Base-by-base conservation (phyloP, 1,140 invertebrate species). In the Saccostrea glomerata region DNA sequence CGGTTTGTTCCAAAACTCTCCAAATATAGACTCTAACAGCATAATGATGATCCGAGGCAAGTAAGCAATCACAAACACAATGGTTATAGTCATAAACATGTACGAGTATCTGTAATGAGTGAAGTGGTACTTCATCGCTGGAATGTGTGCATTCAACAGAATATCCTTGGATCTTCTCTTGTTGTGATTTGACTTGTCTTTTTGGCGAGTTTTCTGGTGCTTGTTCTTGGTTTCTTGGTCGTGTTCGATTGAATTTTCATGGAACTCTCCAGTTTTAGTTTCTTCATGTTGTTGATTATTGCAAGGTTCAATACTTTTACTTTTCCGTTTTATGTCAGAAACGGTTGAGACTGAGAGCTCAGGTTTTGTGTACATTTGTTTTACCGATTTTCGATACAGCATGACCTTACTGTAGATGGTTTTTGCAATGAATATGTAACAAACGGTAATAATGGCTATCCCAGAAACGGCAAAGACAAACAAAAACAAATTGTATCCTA, bases 41-140 rank as follows among this genome's bases (percentile, higher is more conserved):
- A 87, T 89, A 6, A 89, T 30, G 1, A 84, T 25, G 47, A 89
- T 36, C 9, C 86, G 60, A 9, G 89, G 89, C 2, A 70, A n/a
- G 83, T 89, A 89, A 4, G 89, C 82, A 5, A 87, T 58, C 11
- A 89, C 70, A 86, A 89, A 89, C 17, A 89, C 63, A 11, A 87
- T 25, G 17, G 89, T 89, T 9, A 89, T 89, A 23, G 73, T 86
- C 89, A 89, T 89, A 63, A 89, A 89, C 89, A 89, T 89, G 54
- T 89, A 89, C 13, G 86, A 85, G 85, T 87, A 89, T 55, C 83
- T 83, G 58, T 87, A 84, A 9, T 70, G 60, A 36, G 23, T 58
- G 58, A 89, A 89, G 56, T 89, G 89, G 56, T 84, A 40, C 60
- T 85, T 85, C 23, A 85, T 60, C 23, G 56, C 56, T 30, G 56